Conservation (phyloP, 2,113 vertebrate species). For the Strix aluco region DNA sequence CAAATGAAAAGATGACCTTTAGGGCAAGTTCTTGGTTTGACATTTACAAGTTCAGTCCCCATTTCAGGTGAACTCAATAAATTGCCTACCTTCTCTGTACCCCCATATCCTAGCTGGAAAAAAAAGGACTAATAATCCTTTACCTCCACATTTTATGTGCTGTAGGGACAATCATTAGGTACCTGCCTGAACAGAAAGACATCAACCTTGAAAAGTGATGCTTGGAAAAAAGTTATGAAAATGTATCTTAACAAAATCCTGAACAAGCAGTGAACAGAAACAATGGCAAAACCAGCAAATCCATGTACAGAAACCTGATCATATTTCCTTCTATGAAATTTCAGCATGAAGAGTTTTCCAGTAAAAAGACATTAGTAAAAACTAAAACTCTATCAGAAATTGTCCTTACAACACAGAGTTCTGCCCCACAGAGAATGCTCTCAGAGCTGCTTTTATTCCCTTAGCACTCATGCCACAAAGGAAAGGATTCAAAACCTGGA, state of each 20-base stretch:
- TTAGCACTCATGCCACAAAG: neutral
- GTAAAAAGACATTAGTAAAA: neutral
- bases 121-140: neutral
- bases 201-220: neutral
- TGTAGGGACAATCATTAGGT: neutral
- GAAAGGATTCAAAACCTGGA: neutral
- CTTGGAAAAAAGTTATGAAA: neutral
- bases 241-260: neutral
- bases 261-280: neutral
- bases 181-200: neutral
- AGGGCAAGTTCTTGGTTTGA: slow-evolving; percentile 18
- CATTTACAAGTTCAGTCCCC: slow-evolving; percentile 29
- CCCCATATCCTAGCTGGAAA: neutral
- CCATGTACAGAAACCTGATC: neutral
- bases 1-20: slow-evolving; percentile 26
- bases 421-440: neutral
- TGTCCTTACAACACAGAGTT: neutral
- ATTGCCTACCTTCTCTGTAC: neutral
- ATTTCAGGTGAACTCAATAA: neutral
- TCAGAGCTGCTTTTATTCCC: neutral
- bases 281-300: neutral
- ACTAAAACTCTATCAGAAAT: neutral
- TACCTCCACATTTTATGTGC: neutral
- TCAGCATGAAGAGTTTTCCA: neutral
- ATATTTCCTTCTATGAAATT: neutral